phyloP scores from a whole-genome alignment of 2,797 vertebrate species.

The Naso thynnoides region DNA sequence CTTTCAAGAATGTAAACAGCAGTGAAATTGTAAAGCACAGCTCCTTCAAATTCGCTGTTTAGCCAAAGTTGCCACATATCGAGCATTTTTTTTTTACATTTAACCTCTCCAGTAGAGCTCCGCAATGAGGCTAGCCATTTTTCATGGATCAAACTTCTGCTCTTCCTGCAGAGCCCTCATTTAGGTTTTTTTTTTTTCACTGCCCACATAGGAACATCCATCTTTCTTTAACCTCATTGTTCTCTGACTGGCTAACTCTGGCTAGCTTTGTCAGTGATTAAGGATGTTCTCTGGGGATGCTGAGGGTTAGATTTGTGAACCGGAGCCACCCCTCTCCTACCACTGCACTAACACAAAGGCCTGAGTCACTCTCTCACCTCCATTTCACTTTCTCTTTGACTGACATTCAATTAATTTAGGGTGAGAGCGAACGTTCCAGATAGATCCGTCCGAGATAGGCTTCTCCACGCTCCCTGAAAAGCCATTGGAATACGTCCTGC shows the following conservation, averaged over 20 bases:
- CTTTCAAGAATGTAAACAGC: neutral
- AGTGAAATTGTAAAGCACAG: neutral
- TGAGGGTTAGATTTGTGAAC: conserved; percentile 51
- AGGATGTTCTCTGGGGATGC: conserved; percentile 45
- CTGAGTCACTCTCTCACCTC: conserved; percentile 66
- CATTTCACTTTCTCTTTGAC: conserved; percentile 77
- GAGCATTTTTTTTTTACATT: conserved; percentile 11
- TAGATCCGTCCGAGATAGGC: conserved; percentile 72
- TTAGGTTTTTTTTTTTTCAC: conserved; percentile 8
- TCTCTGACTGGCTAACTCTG: conserved; percentile 10
- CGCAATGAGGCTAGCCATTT: conserved; percentile 15
- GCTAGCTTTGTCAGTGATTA: conserved; percentile 48
- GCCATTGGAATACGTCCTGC: conserved; percentile 68
- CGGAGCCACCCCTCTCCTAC: conserved; percentile 22
- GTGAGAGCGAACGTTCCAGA: conserved; percentile 69
- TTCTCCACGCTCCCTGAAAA: conserved; percentile 67
- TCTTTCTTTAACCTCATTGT: conserved; percentile 55
- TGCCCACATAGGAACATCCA: conserved; percentile 33
- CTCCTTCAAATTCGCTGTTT: neutral
- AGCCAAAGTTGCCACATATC: neutral
- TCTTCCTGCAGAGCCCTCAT: conserved; percentile 16
- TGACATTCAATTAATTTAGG: conserved; percentile 83
- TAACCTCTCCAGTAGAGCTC: conserved; percentile 1
- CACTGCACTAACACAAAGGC: conserved; percentile 61
- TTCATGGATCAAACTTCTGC: conserved; percentile 12